phyloP scores from a whole-genome alignment of 2,113 vertebrate species.

The Brachyistius frenatus region DNA sequence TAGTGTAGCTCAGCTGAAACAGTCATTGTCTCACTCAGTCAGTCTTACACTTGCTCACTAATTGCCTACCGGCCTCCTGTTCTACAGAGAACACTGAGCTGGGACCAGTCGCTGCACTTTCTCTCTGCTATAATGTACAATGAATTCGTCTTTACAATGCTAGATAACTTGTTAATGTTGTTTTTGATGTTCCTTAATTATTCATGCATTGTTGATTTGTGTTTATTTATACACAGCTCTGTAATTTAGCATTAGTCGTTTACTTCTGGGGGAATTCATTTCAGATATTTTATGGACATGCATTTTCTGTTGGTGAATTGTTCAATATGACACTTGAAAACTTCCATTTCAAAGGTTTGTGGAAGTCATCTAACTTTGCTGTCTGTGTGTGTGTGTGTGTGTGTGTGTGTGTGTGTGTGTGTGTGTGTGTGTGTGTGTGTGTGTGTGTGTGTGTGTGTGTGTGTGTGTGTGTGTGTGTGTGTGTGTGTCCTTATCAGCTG shows the following conservation, averaged over 20 bases:
- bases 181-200: neutral
- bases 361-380: conserved; percentile 4
- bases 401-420: no score
- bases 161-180: neutral
- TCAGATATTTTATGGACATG: neutral
- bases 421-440: no score
- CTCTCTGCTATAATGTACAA: no score
- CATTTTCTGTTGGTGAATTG: neutral
- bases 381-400: neutral
- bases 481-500: conserved; percentile 30
- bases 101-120: no score
- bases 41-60: neutral
- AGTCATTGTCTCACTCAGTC: neutral
- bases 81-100: no score
- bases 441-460: no score
- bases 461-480: conserved; percentile 4
- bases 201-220: neutral
- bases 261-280: neutral
- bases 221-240: neutral
- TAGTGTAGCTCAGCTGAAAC: conserved; percentile 9
- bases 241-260: neutral
- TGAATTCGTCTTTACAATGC: no score
- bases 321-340: neutral
- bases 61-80: neutral
- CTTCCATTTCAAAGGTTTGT: conserved; percentile 7